Conservation (phyloP, 1,140 invertebrate genomes). For the Papilio machaon region DNA sequence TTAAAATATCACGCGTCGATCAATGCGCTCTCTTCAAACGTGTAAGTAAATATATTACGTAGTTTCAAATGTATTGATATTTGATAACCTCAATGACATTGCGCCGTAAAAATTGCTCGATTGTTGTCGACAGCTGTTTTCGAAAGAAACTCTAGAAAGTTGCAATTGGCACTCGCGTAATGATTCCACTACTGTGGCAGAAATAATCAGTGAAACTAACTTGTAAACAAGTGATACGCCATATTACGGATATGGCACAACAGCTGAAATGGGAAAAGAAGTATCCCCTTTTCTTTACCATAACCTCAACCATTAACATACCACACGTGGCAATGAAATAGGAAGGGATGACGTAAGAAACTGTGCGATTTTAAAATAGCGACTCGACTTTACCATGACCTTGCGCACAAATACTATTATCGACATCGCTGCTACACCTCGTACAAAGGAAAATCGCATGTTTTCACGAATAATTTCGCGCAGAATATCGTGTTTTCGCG, state of each 20-base stretch:
- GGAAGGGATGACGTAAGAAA: constrained; percentile 19
- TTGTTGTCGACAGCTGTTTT: constrained; percentile 8
- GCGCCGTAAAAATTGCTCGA: constrained; percentile 21
- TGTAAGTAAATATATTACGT: constrained; percentile 25
- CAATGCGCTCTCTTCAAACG: constrained; percentile 14
- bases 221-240: constrained; percentile 24
- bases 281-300: neutral
- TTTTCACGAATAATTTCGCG: constrained; percentile 77
- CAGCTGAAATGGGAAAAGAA: constrained; percentile 7
- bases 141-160: neutral
- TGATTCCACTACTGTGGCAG: constrained; percentile 22
- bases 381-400: constrained; percentile 72
- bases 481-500: constrained; percentile 71
- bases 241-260: constrained; percentile 21
- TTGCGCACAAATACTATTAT: constrained; percentile 70
- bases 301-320: constrained; percentile 6
- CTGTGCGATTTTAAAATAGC: constrained; percentile 57
- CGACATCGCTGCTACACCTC: constrained; percentile 53
- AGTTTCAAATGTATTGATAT: neutral
- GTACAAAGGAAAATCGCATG: constrained; percentile 66
- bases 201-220: constrained; percentile 24
- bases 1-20: constrained; percentile 13
- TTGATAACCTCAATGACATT: constrained; percentile 35
- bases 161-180: constrained; percentile 21
- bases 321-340: neutral